Evolutionary conservation across 2,797 vertebrate genomes (phyloP).

Genomic region (Thaleichthys pacificus): DNA sequence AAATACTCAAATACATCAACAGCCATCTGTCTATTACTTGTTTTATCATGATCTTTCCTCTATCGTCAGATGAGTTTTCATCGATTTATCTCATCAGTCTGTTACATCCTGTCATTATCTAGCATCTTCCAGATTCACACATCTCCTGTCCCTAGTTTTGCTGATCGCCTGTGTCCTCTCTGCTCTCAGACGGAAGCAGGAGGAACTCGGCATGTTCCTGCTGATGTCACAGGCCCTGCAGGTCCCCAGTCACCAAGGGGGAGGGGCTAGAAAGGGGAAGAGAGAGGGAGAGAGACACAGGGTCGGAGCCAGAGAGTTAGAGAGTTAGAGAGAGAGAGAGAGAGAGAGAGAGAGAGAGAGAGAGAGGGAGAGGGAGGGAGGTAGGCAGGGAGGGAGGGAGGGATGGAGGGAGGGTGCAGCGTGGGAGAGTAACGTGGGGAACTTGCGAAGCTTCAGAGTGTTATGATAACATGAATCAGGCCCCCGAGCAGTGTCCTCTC

Average conservation of each 20-base stretch:
- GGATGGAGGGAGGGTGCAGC: constrained; percentile 31
- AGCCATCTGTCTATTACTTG: too few species aligned
- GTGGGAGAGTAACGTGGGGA: constrained; percentile 68
- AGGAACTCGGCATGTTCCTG: constrained; percentile 57
- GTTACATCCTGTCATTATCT: not conserved
- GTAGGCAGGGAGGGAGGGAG: not conserved
- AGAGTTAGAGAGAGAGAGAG: constrained; percentile 14
- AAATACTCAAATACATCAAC: too few species aligned
- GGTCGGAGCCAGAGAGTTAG: not conserved
- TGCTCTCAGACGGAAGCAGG: constrained; percentile 55
- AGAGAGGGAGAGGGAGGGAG: too few species aligned
- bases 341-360: constrained; percentile 2
- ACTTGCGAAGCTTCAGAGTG: constrained; percentile 66
- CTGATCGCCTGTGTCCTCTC: constrained; percentile 23
- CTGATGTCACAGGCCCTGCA: constrained; percentile 63
- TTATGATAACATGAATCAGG: constrained; percentile 75
- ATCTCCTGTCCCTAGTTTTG: constrained; percentile 1
- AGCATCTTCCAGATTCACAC: not conserved
- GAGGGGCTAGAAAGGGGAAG: not conserved
- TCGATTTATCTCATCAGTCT: not conserved
- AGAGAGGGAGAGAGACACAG: not conserved
- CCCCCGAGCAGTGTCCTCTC: constrained; percentile 76
- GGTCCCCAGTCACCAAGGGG: not conserved
- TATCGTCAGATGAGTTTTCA: not conserved
- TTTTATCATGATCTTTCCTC: too few species aligned